Evolutionary conservation across 1,140 invertebrate species (phyloP).

Genomic region (Hylaeus volcanicus): DNA sequence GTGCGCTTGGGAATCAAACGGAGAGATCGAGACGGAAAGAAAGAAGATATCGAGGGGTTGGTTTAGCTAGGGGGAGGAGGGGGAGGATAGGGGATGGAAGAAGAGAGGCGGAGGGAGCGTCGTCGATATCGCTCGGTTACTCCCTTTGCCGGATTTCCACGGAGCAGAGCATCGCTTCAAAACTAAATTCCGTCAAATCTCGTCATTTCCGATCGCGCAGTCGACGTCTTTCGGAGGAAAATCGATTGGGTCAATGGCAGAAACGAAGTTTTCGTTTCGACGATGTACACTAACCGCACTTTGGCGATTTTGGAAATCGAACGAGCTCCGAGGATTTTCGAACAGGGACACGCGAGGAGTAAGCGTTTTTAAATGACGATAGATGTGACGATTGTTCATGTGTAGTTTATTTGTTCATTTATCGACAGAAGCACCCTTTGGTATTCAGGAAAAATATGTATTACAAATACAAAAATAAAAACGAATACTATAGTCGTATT

Average conservation of each 20-base stretch:
- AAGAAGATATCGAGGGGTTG: conserved; percentile 25
- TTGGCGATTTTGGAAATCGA: background rate
- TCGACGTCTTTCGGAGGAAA: background rate
- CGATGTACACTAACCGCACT: background rate
- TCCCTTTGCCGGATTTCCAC: conserved; percentile 37
- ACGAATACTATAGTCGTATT: too few species aligned
- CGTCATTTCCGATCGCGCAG: conserved; percentile 33
- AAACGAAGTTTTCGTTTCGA: background rate
- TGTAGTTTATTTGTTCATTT: too few species aligned
- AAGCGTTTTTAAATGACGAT: too few species aligned
- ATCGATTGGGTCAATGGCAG: conserved; percentile 9
- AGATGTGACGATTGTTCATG: too few species aligned
- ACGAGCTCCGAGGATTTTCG: too few species aligned
- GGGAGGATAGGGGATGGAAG: too few species aligned
- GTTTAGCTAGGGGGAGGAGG: too few species aligned
- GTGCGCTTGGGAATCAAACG: conserved; percentile 7
- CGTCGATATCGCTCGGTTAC: conserved; percentile 27
- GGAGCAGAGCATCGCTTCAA: conserved; percentile 37
- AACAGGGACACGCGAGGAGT: too few species aligned
- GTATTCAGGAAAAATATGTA: too few species aligned
- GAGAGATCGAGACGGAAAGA: conserved; percentile 27
- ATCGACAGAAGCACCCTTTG: too few species aligned
- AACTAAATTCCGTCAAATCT: conserved; percentile 56
- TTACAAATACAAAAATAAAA: too few species aligned
- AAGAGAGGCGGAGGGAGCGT: background rate